Evolutionary conservation across 2,113 vertebrate species (phyloP).

Genomic region (Struthio camelus): DNA sequence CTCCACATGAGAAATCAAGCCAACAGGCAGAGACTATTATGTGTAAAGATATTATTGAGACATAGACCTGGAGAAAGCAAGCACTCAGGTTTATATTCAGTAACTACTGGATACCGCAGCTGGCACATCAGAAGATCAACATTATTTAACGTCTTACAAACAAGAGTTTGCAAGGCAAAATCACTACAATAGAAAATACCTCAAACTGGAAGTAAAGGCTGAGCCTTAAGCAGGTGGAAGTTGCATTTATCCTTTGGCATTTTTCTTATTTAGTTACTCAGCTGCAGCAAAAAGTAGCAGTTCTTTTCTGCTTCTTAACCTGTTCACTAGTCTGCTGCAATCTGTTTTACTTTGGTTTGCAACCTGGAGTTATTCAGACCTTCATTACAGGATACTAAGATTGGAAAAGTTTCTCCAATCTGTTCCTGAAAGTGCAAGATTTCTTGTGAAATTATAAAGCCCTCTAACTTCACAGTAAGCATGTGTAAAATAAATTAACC

Average conservation of each 20-base stretch:
- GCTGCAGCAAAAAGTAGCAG: neutral
- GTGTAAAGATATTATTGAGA: conserved; percentile 62
- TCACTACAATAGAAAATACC: conserved; percentile 66
- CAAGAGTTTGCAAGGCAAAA: conserved; percentile 65
- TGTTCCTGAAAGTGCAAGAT: neutral
- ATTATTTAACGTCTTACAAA: conserved; percentile 56
- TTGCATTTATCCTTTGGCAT: neutral
- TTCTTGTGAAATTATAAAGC: conserved; percentile 9
- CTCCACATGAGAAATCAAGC: conserved; percentile 58
- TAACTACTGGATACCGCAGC: conserved; percentile 73
- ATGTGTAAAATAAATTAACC: neutral
- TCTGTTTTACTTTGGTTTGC: neutral
- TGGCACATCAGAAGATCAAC: conserved; percentile 53
- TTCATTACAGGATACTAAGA: neutral
- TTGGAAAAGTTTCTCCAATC: neutral
- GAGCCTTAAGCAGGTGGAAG: neutral
- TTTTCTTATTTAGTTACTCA: neutral
- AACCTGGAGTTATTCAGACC: neutral
- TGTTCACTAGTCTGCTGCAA: neutral
- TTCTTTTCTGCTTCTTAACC: neutral
- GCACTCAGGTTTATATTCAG: conserved; percentile 62
- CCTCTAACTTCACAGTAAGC: neutral
- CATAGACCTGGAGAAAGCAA: conserved; percentile 58
- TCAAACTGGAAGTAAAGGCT: conserved; percentile 63
- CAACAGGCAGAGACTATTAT: conserved; percentile 50